Base-by-base conservation (phyloP, 2,797 vertebrate genomes). In the Acrocephalus scirpaceus region DNA sequence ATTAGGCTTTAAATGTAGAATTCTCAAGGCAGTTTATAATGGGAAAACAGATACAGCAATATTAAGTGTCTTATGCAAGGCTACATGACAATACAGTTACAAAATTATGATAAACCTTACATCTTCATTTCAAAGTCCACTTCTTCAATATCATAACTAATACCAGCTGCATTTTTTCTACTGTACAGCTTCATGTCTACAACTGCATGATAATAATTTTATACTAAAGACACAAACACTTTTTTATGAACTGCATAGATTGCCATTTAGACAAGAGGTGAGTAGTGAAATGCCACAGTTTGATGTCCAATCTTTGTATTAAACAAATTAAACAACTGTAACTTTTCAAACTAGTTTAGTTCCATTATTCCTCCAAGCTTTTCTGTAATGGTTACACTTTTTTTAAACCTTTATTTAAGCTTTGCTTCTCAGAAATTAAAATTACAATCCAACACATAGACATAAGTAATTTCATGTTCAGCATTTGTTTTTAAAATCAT, bases 381-480 rank as follows among this genome's bases (percentile, higher is more conserved):
- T 51, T 66, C 20, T 44, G 5, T 13, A 86, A 73, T 13, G 1
- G 3, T n/a, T 54, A 50, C 51, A 61, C 4, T 21, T 20, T 17
- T 36, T 89, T 64, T 7, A 36, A 22, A 60, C 10, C 60, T 60
- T 67, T 69, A 54, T 3, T n/a, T 5, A 29, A 64, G 13, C 9
- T 83, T n/a, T 67, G 3, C 25, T 88, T 77, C 66, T 77, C 17
- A 44, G 27, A 83, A 77, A n/a, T 38, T 45, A 58, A 32, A 79
- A 70, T 16, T 30, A 40, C 20, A 76, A 42, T 26, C 16, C 13
- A 51, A 44, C 20, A 71, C 5, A 16, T 1, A 34, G 8, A 61
- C 1, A 0, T 13, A 45, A 47, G 5, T 26, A 0, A 30, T 26
- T 67, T 65, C 25, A 75, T 11, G 7, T 21, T 67, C 23, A 22